These are phyloP conservation scores for Drosophila anomalata DNA, from an alignment of 2,888 invertebrate genomes.

Conservation along the genomic window DNA sequence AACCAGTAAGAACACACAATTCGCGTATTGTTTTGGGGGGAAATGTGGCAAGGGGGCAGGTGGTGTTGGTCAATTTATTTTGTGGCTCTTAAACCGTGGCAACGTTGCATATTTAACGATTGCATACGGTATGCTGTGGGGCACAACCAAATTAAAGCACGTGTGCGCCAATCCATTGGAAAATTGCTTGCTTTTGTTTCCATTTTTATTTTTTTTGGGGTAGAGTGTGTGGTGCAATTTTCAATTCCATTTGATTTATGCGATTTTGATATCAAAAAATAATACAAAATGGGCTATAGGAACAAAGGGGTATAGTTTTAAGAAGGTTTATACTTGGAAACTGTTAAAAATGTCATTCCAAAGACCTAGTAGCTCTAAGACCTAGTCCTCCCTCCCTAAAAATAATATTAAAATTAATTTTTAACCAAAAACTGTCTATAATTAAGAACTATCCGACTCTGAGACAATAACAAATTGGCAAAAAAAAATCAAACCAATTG, in stretches of 20 bases:
- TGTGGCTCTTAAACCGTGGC: slow-evolving; percentile 61
- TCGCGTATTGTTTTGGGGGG: slow-evolving; percentile 3
- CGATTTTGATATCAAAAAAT: not conserved
- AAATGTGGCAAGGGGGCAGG: not conserved
- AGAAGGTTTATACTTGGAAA: too few relatives aligned
- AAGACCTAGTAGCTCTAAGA: too few relatives aligned
- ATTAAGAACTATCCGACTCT: not conserved
- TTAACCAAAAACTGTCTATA: too few relatives aligned
- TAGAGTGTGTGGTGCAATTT: not conserved
- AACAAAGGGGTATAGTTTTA: too few relatives aligned
- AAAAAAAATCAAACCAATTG: slow-evolving; percentile 61
- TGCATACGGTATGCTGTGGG: not conserved
- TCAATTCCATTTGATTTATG: not conserved
- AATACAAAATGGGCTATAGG: not conserved
- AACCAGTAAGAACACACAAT: not conserved
- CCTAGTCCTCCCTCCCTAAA: too few relatives aligned
- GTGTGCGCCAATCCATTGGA: slow-evolving; percentile 8
- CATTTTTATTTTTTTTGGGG: not conserved
- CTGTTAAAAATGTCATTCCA: too few relatives aligned
- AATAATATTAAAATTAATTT: too few relatives aligned
- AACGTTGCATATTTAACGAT: slow-evolving; percentile 63
- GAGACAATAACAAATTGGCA: slow-evolving; percentile 35
- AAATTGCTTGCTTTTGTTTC: slow-evolving; percentile 2
- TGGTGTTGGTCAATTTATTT: slow-evolving; percentile 57
- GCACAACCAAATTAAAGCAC: slow-evolving; percentile 38